Evolutionary conservation across 2,797 vertebrate genomes (phyloP).

Genomic region (Hapalemur alaotrensis): DNA sequence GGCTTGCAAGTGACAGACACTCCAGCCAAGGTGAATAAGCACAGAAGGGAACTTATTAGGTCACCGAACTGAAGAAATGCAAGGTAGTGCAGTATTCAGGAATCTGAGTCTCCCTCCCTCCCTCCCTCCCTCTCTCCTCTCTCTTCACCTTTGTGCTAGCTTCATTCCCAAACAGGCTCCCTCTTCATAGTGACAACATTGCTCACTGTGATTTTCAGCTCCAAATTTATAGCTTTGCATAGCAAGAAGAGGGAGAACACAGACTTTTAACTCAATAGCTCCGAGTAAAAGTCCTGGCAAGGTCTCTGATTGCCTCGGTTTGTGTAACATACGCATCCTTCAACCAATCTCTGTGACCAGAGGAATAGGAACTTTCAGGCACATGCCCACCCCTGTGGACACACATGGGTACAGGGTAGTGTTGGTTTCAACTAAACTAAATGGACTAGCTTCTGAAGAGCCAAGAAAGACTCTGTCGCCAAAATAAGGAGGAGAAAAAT

Average conservation of each 20-base stretch:
- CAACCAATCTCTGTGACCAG: not conserved
- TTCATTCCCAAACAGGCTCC: not conserved
- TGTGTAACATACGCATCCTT: not conserved
- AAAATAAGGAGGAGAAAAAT: slow-evolving; percentile 5
- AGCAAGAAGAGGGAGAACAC: not conserved
- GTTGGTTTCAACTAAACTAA: not conserved
- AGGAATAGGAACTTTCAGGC: not conserved
- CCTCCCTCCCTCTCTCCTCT: not conserved
- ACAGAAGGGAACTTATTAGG: not conserved
- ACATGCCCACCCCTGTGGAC: not conserved
- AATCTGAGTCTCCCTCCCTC: not conserved
- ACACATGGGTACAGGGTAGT: not conserved
- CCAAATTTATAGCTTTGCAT: not conserved
- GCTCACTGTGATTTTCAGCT: not conserved
- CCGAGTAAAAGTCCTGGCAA: not conserved
- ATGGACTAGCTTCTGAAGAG: not conserved
- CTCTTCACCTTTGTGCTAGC: not conserved
- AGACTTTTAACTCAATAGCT: not conserved
- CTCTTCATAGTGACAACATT: not conserved
- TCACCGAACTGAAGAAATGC: not conserved
- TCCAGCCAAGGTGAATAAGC: not conserved
- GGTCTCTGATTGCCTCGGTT: not conserved
- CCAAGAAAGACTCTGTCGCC: not conserved
- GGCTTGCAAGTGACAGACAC: not conserved
- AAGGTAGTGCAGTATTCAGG: not conserved